phyloP scores from a whole-genome alignment of 2,888 invertebrate species.

The Sesamia inferens region DNA sequence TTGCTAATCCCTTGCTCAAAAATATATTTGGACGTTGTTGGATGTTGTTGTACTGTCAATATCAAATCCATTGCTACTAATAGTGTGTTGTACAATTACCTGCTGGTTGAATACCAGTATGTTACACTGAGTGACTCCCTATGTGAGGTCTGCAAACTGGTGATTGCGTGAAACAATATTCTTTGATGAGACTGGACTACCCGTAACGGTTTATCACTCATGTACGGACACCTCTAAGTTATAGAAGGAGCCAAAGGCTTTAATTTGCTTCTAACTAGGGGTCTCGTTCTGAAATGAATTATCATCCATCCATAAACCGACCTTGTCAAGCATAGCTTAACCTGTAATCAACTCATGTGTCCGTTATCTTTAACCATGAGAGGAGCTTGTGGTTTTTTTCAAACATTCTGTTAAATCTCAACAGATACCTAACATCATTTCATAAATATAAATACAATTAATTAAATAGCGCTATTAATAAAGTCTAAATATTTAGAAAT shows the following conservation, averaged over 20 bases:
- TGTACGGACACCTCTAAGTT: background rate
- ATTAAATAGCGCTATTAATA: slow-evolving; percentile 18
- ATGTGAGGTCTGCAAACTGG: too few species aligned
- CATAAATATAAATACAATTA: slow-evolving; percentile 10
- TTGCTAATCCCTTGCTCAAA: too few species aligned
- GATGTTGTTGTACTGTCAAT: too few species aligned
- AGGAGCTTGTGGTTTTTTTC: background rate
- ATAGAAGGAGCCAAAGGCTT: too few species aligned
- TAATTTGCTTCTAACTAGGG: background rate
- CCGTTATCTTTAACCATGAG: background rate
- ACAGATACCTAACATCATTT: background rate
- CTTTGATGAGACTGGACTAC: background rate
- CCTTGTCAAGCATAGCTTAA: background rate
- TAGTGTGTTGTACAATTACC: too few species aligned
- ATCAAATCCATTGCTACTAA: too few species aligned
- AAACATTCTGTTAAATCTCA: background rate
- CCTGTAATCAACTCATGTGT: background rate
- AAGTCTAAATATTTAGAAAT: slow-evolving; percentile 33
- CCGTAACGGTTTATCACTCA: background rate
- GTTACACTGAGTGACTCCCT: background rate
- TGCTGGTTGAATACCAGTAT: background rate
- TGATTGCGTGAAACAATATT: background rate
- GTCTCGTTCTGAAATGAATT: background rate
- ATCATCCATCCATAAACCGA: background rate
- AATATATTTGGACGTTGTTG: too few species aligned